Evolutionary conservation across 2,888 invertebrate species (phyloP).

Genomic region (Nephrotoma flavescens): DNA sequence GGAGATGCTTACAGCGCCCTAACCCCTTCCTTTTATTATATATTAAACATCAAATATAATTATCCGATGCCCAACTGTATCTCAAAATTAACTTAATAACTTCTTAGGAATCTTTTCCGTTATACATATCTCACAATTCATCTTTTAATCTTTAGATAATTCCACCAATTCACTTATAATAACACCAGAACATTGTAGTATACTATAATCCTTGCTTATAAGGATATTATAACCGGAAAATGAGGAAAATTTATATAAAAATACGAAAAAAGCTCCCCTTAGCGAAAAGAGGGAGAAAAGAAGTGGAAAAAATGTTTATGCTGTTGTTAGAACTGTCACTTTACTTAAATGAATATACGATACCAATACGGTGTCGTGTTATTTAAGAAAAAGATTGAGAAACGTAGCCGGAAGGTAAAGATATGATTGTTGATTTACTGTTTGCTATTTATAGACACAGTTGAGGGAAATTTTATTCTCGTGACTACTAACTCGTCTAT

Average conservation of each 20-base stretch:
- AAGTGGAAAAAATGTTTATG: not conserved
- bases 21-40: no score
- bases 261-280: not conserved
- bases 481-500: not conserved
- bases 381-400: not conserved
- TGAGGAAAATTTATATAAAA: not conserved
- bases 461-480: not conserved
- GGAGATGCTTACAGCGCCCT: no score
- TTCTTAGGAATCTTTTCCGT: not conserved
- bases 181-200: not conserved
- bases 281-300: not conserved
- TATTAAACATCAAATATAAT: no score
- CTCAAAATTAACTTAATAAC: not conserved
- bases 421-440: not conserved
- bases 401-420: not conserved
- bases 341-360: not conserved
- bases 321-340: not conserved
- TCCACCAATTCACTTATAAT: not conserved
- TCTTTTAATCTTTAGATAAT: not conserved
- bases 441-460: no score
- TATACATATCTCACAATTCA: not conserved
- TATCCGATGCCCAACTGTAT: not conserved
- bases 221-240: not conserved
- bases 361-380: not conserved
- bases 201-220: not conserved